These are phyloP conservation scores for Hemistola chrysoprasaria DNA, from an alignment of 2,888 invertebrate species.

Conservation along the genomic window DNA sequence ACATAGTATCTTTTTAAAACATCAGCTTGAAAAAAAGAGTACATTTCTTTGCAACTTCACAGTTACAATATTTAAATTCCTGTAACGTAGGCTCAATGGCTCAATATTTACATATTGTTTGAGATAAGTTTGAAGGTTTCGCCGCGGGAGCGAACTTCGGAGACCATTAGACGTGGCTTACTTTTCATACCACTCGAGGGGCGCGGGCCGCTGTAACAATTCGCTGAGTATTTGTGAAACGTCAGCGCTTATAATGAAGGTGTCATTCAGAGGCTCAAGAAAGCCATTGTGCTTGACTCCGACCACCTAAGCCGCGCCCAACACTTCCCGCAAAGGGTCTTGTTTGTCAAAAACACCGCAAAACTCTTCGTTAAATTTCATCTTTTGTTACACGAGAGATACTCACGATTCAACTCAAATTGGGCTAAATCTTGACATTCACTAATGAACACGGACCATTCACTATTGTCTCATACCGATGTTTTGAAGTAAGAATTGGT, in stretches of 20 bases:
- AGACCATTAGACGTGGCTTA: conserved; percentile 36
- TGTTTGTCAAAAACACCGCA: conserved; percentile 37
- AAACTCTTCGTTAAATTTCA: conserved; percentile 39
- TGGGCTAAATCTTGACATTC: conserved; percentile 46
- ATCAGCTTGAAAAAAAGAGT: conserved; percentile 5
- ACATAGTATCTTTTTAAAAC: no score
- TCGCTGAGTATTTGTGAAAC: conserved; percentile 58
- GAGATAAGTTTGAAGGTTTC: conserved; percentile 30
- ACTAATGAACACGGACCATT: conserved; percentile 49
- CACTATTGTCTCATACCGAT: conserved; percentile 44
- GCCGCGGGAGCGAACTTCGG: conserved; percentile 33
- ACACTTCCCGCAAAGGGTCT: conserved; percentile 38
- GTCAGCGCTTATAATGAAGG: conserved; percentile 67
- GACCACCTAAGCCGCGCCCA: conserved; percentile 42
- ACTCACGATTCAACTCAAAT: conserved; percentile 28
- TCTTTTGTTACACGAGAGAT: conserved; percentile 43
- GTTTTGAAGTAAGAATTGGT: conserved; percentile 39
- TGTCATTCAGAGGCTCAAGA: conserved; percentile 60
- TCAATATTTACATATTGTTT: conserved; percentile 40
- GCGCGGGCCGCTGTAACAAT: conserved; percentile 46
- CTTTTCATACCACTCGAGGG: conserved; percentile 41
- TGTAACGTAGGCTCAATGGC: conserved; percentile 32
- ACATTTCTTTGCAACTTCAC: conserved; percentile 12
- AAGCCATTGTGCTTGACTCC: conserved; percentile 55
- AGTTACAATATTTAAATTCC: conserved; percentile 34